A percentile compares a stretch with the other conserved stretches of the same genome.
phyloP scores from a whole-genome alignment of 2,888 invertebrate species.

The Catonia carolina region DNA sequence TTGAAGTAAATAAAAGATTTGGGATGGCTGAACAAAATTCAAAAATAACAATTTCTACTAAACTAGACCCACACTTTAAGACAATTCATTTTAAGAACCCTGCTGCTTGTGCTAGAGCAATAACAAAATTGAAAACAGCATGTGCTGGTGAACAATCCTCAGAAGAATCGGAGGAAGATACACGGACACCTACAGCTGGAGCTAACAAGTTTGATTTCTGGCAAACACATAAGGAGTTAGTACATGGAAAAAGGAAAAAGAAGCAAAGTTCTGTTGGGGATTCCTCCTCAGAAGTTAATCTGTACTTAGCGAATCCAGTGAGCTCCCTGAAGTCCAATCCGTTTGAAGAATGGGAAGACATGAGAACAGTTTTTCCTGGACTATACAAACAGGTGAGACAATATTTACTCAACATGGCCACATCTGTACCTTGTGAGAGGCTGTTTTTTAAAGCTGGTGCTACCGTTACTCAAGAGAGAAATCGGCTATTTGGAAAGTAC shows the following conservation, averaged over 20 bases:
- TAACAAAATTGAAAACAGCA: neutral
- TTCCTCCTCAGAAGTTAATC: conserved; percentile 3
- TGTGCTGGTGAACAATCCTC: neutral
- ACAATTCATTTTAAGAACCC: conserved; percentile 22
- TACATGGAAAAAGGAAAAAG: neutral
- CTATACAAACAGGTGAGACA: conserved; percentile 12
- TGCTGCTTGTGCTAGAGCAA: neutral
- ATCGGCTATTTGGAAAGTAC: conserved; percentile 18
- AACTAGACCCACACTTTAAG: conserved; percentile 25
- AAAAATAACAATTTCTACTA: conserved; percentile 14
- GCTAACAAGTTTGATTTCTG: neutral
- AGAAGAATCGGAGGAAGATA: neutral
- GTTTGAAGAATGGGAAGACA: conserved; percentile 25
- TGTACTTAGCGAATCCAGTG: conserved; percentile 20
- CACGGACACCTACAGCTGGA: too few species aligned
- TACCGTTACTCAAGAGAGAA: conserved; percentile 19
- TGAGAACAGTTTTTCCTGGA: conserved; percentile 21
- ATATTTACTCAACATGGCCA: conserved; percentile 18
- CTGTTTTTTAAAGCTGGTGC: conserved; percentile 28
- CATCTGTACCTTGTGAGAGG: conserved; percentile 25
- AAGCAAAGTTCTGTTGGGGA: neutral
- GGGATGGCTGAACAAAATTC: neutral
- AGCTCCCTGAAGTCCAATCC: conserved; percentile 16
- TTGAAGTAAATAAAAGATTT: neutral
- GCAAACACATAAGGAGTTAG: neutral